A percentile compares a stretch with the other conserved stretches of the same genome.
Evolutionary conservation across 2,888 invertebrate species (phyloP).

Genomic region (Odontomyia ornata): DNA sequence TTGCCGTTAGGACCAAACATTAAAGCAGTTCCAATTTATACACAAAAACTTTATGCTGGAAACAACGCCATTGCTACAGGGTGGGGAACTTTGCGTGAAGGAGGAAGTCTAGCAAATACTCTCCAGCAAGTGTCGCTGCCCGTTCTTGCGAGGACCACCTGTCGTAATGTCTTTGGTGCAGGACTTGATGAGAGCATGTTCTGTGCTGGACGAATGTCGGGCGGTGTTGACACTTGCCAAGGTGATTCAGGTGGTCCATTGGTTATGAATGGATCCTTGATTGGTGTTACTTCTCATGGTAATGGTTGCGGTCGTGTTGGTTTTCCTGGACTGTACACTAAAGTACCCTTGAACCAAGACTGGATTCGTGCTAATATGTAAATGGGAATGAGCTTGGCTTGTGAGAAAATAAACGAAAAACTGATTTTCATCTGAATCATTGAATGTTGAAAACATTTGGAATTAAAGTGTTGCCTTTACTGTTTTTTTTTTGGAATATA

Average conservation of each 20-base stretch:
- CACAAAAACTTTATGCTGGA: neutral
- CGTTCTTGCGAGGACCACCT: neutral
- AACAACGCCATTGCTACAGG: neutral
- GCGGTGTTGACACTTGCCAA: constrained; percentile 15
- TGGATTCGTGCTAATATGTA: constrained; percentile 13
- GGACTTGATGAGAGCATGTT: constrained; percentile 1
- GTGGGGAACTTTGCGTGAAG: constrained; percentile 14
- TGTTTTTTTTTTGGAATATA: too few relatives aligned
- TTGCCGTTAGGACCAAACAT: constrained; percentile 55
- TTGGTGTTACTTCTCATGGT: constrained; percentile 27
- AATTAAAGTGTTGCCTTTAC: too few relatives aligned
- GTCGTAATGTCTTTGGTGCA: neutral
- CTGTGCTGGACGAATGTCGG: neutral
- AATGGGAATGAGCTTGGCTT: neutral
- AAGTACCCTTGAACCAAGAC: neutral
- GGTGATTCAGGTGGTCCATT: constrained; percentile 41
- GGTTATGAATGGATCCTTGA: neutral
- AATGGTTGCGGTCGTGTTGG: constrained; percentile 1
- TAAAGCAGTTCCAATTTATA: constrained; percentile 53
- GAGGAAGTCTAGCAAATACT: neutral
- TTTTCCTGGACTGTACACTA: constrained; percentile 28
- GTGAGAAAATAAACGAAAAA: too few relatives aligned
- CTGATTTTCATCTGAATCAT: too few relatives aligned
- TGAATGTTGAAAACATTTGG: too few relatives aligned
- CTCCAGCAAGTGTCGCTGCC: neutral